phyloP scores from a whole-genome alignment of 1,140 invertebrate genomes.

The Holotrichia oblita region DNA sequence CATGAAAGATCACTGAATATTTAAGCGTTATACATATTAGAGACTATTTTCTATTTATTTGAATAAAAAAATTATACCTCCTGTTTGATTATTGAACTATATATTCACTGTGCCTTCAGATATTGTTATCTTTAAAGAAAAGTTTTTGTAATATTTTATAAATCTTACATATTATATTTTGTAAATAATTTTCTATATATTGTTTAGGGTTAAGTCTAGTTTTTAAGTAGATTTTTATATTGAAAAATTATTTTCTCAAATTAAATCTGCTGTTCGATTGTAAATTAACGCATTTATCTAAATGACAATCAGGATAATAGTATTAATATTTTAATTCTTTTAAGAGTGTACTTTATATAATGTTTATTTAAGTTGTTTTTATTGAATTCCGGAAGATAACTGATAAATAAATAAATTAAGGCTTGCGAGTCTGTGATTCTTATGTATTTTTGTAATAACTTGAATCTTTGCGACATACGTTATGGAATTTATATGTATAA shows the following conservation, averaged over 20 bases:
- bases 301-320: slow-evolving; percentile 24
- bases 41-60: slow-evolving; percentile 4
- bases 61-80: not conserved
- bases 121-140: slow-evolving; percentile 27
- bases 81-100: not conserved
- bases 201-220: slow-evolving; percentile 21
- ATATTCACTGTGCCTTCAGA: slow-evolving; percentile 21
- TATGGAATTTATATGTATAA: not conserved
- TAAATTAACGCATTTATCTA: not conserved
- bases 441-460: slow-evolving; percentile 21
- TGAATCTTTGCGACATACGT: not conserved
- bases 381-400: slow-evolving; percentile 1
- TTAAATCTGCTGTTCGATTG: not conserved
- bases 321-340: slow-evolving; percentile 18
- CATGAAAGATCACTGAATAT: not conserved
- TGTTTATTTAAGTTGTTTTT: slow-evolving; percentile 18
- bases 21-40: not conserved
- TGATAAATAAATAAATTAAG: slow-evolving; percentile 22
- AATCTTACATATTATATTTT: slow-evolving; percentile 29
- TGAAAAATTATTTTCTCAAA: slow-evolving; percentile 27
- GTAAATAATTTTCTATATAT: slow-evolving; percentile 35
- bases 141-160: slow-evolving; percentile 35
- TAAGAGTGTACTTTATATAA: slow-evolving; percentile 11
- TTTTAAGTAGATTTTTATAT: slow-evolving; percentile 25
- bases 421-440: slow-evolving; percentile 19